Base-by-base conservation (phyloP, 30 jellyfish, hydroid and myxozoan genomes). In the Turritopsis dohrnii region DNA sequence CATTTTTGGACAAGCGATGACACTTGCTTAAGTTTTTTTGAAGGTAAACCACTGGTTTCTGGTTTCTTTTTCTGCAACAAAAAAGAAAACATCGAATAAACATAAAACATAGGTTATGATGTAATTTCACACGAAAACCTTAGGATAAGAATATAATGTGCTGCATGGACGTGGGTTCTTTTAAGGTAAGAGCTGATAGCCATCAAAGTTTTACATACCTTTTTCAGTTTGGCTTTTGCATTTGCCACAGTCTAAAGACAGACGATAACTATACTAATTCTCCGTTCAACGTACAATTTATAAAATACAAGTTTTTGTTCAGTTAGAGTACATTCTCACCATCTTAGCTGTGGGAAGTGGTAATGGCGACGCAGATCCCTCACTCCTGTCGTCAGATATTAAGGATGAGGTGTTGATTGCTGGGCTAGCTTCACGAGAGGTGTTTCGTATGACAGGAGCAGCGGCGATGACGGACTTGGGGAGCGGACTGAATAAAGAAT, bases 1-100 rank as follows among this genome's bases (percentile, higher is more conserved):
- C 98, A 93, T 74, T 93, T 93, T 18, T 88, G 93, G 71, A 93
- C 98, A 54, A 93, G 72, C 3, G 98, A 88, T 8, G 98, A 88
- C 26, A 93, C 98, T 16, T 69, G 87, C 71, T 93, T 93, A 65
- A 85, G 79, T 60, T 93, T 93, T 86, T 93, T 93, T 21, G 96
- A 81, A 25, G 98, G 96, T 16, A 93, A 71, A 25, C 98, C 96
- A 30, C 90, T 65, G 0, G 96, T 26, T 19, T 85, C 92, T 20
- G 85, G 69, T 65, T 86, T 82, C 52, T 85, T 87, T 91, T 92
- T 79, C 88, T 77, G 27, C 41, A 80, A 52, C 60, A 41, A 41
- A 41, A 5, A 41, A 41, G 13, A 41, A 41, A 41, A 41, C 13
- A 41, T n/a, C n/a, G n/a, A 13, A 13, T 41, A 41, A 41, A 41